Conservation (phyloP, 1,140 invertebrate genomes). For the Caerostris darwini region DNA sequence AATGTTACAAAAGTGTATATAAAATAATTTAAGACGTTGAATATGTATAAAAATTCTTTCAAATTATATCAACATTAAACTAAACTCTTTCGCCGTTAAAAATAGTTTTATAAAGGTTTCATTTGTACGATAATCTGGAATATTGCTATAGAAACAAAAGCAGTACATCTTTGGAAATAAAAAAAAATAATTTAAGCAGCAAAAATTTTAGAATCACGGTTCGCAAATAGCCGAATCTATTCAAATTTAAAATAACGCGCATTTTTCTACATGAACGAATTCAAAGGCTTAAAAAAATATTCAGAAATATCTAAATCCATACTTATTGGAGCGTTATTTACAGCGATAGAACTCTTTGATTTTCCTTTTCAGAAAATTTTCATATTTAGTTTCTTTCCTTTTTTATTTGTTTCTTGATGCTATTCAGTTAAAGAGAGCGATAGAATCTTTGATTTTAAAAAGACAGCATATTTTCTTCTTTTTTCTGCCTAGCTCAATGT, state of each 20-base stretch:
- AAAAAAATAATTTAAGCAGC: background rate
- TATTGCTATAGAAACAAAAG: no score
- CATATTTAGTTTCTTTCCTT: background rate
- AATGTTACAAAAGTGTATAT: no score
- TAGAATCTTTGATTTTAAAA: background rate
- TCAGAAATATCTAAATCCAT: background rate
- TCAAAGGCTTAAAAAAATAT: background rate
- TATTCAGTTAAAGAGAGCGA: background rate
- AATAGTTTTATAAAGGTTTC: no score
- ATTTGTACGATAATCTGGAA: no score
- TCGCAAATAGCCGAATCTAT: background rate
- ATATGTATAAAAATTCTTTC: no score
- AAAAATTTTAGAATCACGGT: background rate
- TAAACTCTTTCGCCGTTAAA: no score
- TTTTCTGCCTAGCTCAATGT: background rate
- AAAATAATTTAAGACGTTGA: no score
- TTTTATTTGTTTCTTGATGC: background rate
- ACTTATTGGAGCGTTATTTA: conserved; percentile 4
- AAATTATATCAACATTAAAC: no score
- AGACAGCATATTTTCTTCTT: background rate
- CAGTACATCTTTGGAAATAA: background rate
- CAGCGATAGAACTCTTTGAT: background rate
- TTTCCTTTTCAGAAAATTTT: background rate
- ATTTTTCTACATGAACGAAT: background rate
- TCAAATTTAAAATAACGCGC: background rate